Evolutionary conservation across 1,140 invertebrate genomes (phyloP), one percentile per base, ranked within the genome.

Genomic region (Helicorthomorpha holstii): DNA sequence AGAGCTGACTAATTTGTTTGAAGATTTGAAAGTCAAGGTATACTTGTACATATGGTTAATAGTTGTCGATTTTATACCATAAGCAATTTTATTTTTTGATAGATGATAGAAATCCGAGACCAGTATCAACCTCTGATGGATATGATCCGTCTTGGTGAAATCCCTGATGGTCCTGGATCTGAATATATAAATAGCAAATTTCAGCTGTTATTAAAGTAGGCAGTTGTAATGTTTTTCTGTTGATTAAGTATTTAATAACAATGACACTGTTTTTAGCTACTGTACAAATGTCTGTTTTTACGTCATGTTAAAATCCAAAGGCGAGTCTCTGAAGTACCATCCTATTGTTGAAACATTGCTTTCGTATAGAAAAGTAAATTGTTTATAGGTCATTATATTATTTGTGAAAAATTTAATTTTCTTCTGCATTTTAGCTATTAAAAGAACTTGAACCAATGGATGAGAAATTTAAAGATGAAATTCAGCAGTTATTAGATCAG

Each of bases 231-330:
- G 12, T 41, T 41, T 12, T 12, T 12, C 12, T 19, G 12, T 19
- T 12, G 19, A 12, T 41, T 41, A 12, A 19, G 12, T 41, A 24
- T 56, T 19, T 38, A 24, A 25, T 49, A 34, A 27, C 24, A 49
- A 27, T 27, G 7, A 4, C 26, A 49, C 55, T 7, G 24, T 57
- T 66, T 72, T 55, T 58, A 80, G 77, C 65, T 93, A 94, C 62
- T 84, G 80, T 57, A 78, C 77, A 21, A 92, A 93, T 65, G 80
- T 93, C 22, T 75, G 76, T 25, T 91, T 86, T 67, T 95, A 91
- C 67, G 63, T 94, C 53, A 70, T 87, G 56, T 59, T 94, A 1
- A 92, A 89, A 72, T 60, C 64, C 14, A 81, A 81, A 63, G 77
- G 75, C 56, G 65, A 73, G 29, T 70, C 73, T 49, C 70, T 86